Conservation (phyloP, 2,113 vertebrate genomes). For the Myrmophylax atrothorax region DNA sequence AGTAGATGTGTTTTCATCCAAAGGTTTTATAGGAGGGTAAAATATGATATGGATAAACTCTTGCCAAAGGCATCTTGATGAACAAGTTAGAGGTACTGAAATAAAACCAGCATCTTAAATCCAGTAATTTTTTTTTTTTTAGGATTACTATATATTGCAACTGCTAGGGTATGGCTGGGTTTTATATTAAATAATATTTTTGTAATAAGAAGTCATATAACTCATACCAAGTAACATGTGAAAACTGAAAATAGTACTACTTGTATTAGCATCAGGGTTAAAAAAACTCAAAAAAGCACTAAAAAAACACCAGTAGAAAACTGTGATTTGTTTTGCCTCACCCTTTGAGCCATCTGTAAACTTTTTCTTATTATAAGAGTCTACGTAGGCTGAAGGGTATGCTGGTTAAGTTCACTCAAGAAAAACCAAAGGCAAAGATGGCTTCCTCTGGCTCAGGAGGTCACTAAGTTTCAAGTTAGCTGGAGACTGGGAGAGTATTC, state of each 20-base stretch:
- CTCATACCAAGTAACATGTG: not conserved
- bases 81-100: not conserved
- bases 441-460: not conserved
- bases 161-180: accelerated
- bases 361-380: not conserved
- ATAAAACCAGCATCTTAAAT: not conserved
- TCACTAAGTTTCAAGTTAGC: not conserved
- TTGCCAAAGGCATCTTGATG: not conserved
- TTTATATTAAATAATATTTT: not conserved
- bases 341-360: not conserved
- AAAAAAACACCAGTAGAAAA: not conserved
- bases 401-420: not conserved
- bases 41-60: not conserved
- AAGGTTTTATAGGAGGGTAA: not conserved
- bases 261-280: not conserved
- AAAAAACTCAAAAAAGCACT: not conserved
- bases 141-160: not conserved
- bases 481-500: not conserved
- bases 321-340: not conserved
- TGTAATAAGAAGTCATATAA: not conserved
- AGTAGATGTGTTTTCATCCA: not conserved
- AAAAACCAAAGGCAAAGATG: not conserved
- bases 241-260: not conserved
- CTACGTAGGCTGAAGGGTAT: not conserved
- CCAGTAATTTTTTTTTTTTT: not conserved